A percentile compares a stretch with the other conserved stretches of the same genome.
phyloP scores from a whole-genome alignment of 2,797 vertebrate genomes.

The Gymnodraco acuticeps region DNA sequence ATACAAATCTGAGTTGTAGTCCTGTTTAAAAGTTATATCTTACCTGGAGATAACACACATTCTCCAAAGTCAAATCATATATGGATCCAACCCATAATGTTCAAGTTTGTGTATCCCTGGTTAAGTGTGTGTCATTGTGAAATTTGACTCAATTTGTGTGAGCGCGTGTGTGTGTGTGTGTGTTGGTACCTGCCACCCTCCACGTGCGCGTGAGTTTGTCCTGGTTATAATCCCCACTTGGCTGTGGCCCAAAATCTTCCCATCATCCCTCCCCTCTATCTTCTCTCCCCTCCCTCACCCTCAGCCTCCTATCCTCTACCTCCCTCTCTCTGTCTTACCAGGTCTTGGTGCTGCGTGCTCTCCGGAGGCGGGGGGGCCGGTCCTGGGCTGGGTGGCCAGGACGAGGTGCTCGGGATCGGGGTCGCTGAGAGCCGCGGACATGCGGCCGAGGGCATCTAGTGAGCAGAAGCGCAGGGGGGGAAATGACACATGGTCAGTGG shows the following conservation, averaged over 20 bases:
- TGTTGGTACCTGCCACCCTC: background rate
- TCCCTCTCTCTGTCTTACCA: constrained; percentile 86
- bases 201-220: constrained; percentile 26
- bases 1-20: background rate
- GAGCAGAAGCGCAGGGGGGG: constrained; percentile 72
- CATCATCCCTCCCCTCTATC: constrained; percentile 25
- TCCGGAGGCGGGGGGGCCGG: constrained; percentile 82
- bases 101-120: background rate
- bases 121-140: background rate
- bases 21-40: background rate
- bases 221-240: constrained; percentile 70
- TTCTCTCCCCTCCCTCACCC: constrained; percentile 28
- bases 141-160: background rate
- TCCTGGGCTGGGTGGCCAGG: constrained; percentile 82
- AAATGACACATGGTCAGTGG: constrained; percentile 72
- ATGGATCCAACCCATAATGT: background rate
- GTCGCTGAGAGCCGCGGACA: constrained; percentile 83
- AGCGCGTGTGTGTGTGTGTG: background rate
- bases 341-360: constrained; percentile 88
- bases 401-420: constrained; percentile 81
- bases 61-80: background rate
- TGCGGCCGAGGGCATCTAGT: constrained; percentile 79
- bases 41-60: constrained; percentile 2
- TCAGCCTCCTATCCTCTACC: background rate
- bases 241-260: constrained; percentile 71